Conservation (phyloP, 1,140 invertebrate species). For the Drosophila malerkotliana region DNA sequence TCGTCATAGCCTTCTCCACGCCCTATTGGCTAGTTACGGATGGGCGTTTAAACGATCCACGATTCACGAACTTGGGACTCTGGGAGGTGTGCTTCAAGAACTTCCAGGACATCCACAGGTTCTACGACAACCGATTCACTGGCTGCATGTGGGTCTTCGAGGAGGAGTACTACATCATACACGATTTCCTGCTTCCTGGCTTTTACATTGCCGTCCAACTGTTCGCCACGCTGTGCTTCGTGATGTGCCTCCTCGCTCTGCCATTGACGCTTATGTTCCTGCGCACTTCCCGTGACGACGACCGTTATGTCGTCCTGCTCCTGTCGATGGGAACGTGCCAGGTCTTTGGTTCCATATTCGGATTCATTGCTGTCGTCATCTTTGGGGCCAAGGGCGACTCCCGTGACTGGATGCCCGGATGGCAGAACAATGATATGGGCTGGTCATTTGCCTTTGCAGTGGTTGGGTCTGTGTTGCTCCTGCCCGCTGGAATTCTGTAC, state of each 20-base stretch:
- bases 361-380: slow-evolving; percentile 86
- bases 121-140: slow-evolving; percentile 90
- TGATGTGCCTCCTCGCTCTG: slow-evolving; percentile 89
- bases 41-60: slow-evolving; percentile 90
- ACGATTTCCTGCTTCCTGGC: slow-evolving; percentile 91
- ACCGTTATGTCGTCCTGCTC: slow-evolving; percentile 90
- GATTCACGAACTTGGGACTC: slow-evolving; percentile 93
- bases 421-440: slow-evolving; percentile 97
- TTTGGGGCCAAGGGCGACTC: slow-evolving; percentile 96
- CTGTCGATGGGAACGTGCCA: slow-evolving; percentile 90
- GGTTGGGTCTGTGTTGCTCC: slow-evolving; percentile 89
- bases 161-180: slow-evolving; percentile 96
- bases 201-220: slow-evolving; percentile 97
- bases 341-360: slow-evolving; percentile 89
- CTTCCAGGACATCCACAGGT: slow-evolving; percentile 92
- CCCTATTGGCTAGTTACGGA: slow-evolving; percentile 97
- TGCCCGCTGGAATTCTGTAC: slow-evolving; percentile 91
- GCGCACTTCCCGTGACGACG: slow-evolving; percentile 90
- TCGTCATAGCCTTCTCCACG: slow-evolving; percentile 94
- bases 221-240: slow-evolving; percentile 94
- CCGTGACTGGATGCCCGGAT: slow-evolving; percentile 97
- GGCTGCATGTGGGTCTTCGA: slow-evolving; percentile 97
- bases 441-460: slow-evolving; percentile 96
- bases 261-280: slow-evolving; percentile 90
- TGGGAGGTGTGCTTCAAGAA: slow-evolving; percentile 96